These are phyloP conservation scores for Ophioninae sp. DNA, from an alignment of 2,888 invertebrate species.

Conservation along the genomic window DNA sequence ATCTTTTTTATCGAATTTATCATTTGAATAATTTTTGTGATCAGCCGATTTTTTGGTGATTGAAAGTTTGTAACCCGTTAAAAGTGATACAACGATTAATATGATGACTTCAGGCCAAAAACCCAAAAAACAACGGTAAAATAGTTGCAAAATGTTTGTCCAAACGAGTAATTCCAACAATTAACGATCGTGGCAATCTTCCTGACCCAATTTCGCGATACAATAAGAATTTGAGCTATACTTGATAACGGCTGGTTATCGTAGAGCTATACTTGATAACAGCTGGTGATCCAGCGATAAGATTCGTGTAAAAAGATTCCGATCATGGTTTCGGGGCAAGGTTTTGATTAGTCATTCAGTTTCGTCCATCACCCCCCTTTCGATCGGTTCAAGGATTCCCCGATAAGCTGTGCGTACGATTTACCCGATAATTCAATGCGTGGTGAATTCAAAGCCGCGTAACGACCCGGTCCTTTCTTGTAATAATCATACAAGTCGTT, in stretches of 20 bases:
- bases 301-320: not conserved
- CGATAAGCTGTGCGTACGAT: not conserved
- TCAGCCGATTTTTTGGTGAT: not conserved
- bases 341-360: not conserved
- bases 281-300: not conserved
- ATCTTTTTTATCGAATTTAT: not conserved
- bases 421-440: constrained; percentile 15
- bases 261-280: not conserved
- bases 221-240: not conserved
- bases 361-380: not conserved
- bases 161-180: no score
- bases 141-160: no score
- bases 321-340: not conserved
- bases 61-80: not conserved
- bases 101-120: not conserved
- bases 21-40: no score
- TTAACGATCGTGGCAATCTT: not conserved
- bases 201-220: not conserved
- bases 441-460: constrained; percentile 50
- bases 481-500: constrained; percentile 85
- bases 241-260: not conserved
- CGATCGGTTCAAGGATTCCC: not conserved
- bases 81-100: not conserved
- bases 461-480: constrained; percentile 77
- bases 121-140: not conserved